These are phyloP conservation scores for Antheraea yamamai DNA, from an alignment of 2,888 invertebrate genomes.

Conservation along the genomic window DNA sequence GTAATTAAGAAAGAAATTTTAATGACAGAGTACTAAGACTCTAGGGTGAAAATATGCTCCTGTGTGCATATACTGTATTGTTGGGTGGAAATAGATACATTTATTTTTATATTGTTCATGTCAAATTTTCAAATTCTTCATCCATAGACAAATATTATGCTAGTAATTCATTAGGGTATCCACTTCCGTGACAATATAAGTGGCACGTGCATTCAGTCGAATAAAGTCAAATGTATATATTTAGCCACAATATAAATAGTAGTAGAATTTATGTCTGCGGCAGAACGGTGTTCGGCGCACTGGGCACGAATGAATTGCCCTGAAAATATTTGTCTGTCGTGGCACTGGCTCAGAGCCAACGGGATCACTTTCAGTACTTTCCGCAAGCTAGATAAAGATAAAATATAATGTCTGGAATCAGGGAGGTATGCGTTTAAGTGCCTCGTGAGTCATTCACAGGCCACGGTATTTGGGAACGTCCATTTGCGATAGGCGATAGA, in stretches of 20 bases:
- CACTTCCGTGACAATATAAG: conserved; percentile 49
- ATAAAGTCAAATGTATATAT: conserved; percentile 70
- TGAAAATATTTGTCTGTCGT: conserved; percentile 79
- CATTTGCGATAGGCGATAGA: conserved; percentile 26
- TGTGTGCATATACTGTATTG: background rate
- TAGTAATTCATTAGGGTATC: conserved; percentile 35
- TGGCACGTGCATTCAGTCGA: conserved; percentile 44
- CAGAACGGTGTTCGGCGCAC: conserved; percentile 48
- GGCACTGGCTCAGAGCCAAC: conserved; percentile 69
- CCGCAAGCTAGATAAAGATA: conserved; percentile 58
- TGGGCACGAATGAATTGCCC: conserved; percentile 69
- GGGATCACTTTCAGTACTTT: conserved; percentile 69
- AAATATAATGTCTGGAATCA: conserved; percentile 58
- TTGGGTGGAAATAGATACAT: background rate
- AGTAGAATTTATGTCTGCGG: conserved; percentile 61
- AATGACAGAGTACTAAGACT: background rate
- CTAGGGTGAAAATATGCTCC: background rate
- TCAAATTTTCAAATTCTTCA: background rate
- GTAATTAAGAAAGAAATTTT: background rate
- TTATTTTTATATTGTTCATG: background rate
- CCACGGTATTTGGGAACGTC: conserved; percentile 38
- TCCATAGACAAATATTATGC: conserved; percentile 13
- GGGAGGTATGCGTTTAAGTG: conserved; percentile 43
- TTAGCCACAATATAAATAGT: conserved; percentile 68
- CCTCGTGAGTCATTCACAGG: conserved; percentile 46